Evolutionary conservation across 2,797 vertebrate species (phyloP), one percentile per base, ranked within the genome.

Genomic region (Lepidocolaptes lacrymiger): DNA sequence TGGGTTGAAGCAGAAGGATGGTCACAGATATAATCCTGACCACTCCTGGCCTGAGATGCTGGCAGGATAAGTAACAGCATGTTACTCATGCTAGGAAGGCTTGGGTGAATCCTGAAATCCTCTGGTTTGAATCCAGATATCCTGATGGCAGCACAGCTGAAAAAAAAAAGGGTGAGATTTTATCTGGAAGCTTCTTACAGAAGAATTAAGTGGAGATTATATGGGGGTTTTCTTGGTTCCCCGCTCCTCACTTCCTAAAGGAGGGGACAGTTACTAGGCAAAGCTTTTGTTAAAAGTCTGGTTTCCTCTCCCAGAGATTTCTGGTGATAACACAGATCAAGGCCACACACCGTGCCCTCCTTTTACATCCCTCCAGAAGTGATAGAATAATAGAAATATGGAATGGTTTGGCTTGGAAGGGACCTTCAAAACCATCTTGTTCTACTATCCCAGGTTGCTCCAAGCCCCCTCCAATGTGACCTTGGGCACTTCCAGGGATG

Each of bases 391-490:
- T 4, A 32, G 22, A 56, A 43, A 27, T 19, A 28, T 51, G 32
- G 36, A 27, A 12, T 2, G 14, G 11, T 61, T 69, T 77, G 34
- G 41, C 12, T 36, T 32, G 43, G 7, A 55, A 62, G 23, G 7
- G 3, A 36, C 8, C 15, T 49, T 6, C 0, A 28, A 36, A 7
- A 16, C 7, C 8, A 63, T 13, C 3, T 1, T 14, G 12, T 48
- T 34, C 56, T 48, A 48, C 21, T 9, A 12, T 4, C 14, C 61
- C 68, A 46, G 17, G 28, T 1, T 34, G 6, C 1, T 59, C 46
- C 37, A 80, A 72, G 6, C 19, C 26, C 10, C 0, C 0, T 17
- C 37, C 37, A 58, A 0, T 12, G 28, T 44, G 37, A 13, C 0
- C 24, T 88, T 21, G 2, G 0, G 24, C 59, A 39, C 3, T 59